Evolutionary conservation across 2,888 invertebrate genomes (phyloP).

Genomic region (Vanessa cardui): DNA sequence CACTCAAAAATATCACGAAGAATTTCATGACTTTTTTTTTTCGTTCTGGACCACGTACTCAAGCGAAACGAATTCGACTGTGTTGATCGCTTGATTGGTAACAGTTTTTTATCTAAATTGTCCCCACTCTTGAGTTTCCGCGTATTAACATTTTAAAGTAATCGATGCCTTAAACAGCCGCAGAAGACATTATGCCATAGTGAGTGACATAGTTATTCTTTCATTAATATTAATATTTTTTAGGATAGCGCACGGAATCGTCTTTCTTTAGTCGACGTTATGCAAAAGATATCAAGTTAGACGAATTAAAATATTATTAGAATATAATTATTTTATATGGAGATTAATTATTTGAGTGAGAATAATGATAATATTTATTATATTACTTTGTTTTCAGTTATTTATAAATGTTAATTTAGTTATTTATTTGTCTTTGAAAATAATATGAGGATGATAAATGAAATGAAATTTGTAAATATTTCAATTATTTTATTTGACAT

Average conservation of each 20-base stretch:
- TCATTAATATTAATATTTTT: conserved; percentile 72
- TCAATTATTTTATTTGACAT: conserved; percentile 41
- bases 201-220: conserved; percentile 67
- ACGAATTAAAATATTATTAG: conserved; percentile 21
- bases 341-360: not conserved
- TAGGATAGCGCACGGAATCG: conserved; percentile 56
- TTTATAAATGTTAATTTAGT: too few species aligned
- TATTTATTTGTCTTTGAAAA: not conserved
- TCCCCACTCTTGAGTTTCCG: conserved; percentile 67
- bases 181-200: conserved; percentile 68
- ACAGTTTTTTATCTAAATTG: conserved; percentile 76
- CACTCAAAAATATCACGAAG: conserved; percentile 63
- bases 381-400: not conserved
- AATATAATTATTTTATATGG: too few species aligned
- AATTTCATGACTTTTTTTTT: conserved; percentile 63
- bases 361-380: not conserved
- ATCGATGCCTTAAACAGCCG: conserved; percentile 62
- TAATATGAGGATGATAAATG: not conserved
- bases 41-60: conserved; percentile 49
- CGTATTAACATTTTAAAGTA: conserved; percentile 73
- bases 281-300: conserved; percentile 50
- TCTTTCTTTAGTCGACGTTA: conserved; percentile 60
- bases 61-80: conserved; percentile 68
- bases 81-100: conserved; percentile 68
- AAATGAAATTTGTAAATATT: conserved; percentile 43